Conservation (phyloP, 2,888 invertebrate species). For the Malacosoma neustria region DNA sequence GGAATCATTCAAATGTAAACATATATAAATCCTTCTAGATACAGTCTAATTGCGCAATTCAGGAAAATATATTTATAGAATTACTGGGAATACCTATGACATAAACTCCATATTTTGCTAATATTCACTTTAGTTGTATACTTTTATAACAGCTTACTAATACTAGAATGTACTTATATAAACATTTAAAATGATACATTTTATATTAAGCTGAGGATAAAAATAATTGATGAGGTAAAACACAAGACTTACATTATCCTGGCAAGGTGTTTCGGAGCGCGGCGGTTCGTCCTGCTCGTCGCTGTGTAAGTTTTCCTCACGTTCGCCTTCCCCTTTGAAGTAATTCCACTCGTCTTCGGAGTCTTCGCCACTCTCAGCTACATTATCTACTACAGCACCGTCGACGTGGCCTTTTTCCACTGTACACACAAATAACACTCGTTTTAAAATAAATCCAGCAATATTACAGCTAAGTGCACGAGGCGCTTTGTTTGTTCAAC, state of each 20-base stretch:
- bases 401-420: slow-evolving; percentile 66
- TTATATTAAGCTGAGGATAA: no score
- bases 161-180: no score
- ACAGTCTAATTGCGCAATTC: no score
- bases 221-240: no score
- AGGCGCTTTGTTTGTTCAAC: slow-evolving; percentile 11
- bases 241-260: slow-evolving; percentile 58
- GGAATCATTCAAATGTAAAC: no score
- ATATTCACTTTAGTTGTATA: no score
- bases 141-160: no score
- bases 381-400: slow-evolving; percentile 79
- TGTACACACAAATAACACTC: slow-evolving; percentile 34
- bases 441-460: slow-evolving; percentile 8
- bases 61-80: no score
- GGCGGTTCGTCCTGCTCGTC: slow-evolving; percentile 72
- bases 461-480: slow-evolving; percentile 7
- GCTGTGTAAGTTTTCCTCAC: slow-evolving; percentile 73
- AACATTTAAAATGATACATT: no score
- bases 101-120: no score
- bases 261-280: slow-evolving; percentile 64
- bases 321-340: slow-evolving; percentile 80
- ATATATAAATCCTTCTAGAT: no score
- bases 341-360: slow-evolving; percentile 95
- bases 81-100: no score
- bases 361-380: slow-evolving; percentile 84